Conservation (phyloP, 2,113 vertebrate species). For the Lepidothrix coronata region DNA sequence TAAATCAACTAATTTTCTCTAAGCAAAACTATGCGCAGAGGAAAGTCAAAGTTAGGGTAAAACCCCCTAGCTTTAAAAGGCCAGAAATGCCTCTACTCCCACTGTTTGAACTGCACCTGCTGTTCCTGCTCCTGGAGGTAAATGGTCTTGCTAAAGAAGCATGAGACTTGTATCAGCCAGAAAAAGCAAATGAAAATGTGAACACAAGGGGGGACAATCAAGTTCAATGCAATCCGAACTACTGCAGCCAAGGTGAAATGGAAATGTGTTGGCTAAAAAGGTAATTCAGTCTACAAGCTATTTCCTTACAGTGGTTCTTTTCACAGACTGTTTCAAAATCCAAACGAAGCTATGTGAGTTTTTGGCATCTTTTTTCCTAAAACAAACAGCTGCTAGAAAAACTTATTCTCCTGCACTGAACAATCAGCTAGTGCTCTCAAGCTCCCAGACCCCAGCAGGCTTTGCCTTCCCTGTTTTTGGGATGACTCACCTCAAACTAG, state of each 20-base stretch:
- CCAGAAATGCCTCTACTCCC: not conserved
- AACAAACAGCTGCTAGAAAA: not conserved
- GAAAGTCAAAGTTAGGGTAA: not conserved
- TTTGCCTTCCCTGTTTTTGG: not conserved
- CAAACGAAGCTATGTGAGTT: not conserved
- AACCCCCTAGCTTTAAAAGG: not conserved
- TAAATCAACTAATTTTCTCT: not conserved
- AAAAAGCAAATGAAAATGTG: slow-evolving; percentile 82
- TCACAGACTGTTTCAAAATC: not conserved
- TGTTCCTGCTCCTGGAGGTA: slow-evolving; percentile 47
- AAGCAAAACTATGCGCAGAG: not conserved
- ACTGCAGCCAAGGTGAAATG: slow-evolving; percentile 28
- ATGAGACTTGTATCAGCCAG: slow-evolving; percentile 70
- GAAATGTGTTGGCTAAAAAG: not conserved
- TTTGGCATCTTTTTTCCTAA: not conserved
- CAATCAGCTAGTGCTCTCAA: not conserved
- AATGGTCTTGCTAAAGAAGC: slow-evolving; percentile 65
- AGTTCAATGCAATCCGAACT: slow-evolving; percentile 79
- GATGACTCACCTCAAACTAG: not conserved
- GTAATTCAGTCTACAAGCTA: not conserved
- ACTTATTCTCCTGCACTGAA: not conserved
- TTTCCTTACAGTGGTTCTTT: not conserved
- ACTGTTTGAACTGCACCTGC: not conserved
- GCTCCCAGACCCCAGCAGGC: not conserved
- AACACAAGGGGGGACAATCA: slow-evolving; percentile 79